Percentiles rank a stretch among this genome's conserved stretches.
These are phyloP conservation scores for Setipinna tenuifilis DNA, from an alignment of 2,797 vertebrate genomes.

Conservation along the genomic window DNA sequence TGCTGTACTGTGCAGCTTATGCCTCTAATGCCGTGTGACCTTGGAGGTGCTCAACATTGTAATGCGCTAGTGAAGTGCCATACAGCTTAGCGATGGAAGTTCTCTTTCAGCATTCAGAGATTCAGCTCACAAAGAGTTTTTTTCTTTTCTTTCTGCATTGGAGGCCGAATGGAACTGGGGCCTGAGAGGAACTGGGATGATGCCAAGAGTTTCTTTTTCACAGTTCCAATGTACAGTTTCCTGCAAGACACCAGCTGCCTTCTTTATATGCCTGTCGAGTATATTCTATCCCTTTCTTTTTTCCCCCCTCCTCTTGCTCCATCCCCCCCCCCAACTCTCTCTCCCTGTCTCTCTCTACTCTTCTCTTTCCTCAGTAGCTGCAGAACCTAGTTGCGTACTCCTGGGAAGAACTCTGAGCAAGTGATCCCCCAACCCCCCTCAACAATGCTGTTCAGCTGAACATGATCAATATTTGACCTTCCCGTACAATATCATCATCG, in stretches of 20 bases:
- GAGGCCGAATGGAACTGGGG: conserved; percentile 1
- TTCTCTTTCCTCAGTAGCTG: neutral
- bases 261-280: conserved; percentile 32
- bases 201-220: conserved; percentile 3
- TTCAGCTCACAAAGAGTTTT: conserved; percentile 18
- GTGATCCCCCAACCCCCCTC: conserved; percentile 5
- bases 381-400: conserved; percentile 9
- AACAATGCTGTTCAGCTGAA: conserved; percentile 55
- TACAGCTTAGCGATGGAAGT: conserved; percentile 13
- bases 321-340: conserved; percentile 29
- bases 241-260: conserved; percentile 20
- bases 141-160: neutral
- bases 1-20: neutral
- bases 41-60: conserved; percentile 5
- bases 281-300: neutral
- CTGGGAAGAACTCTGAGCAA: neutral
- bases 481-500: conserved; percentile 49
- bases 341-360: conserved; percentile 7
- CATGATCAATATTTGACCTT: conserved; percentile 69
- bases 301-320: conserved; percentile 12
- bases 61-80: neutral
- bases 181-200: neutral
- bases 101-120: neutral
- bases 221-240: neutral
- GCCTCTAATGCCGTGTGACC: conserved; percentile 4